Conservation (phyloP, 2,113 vertebrate genomes). For the Oncorhynchus tshawytscha region DNA sequence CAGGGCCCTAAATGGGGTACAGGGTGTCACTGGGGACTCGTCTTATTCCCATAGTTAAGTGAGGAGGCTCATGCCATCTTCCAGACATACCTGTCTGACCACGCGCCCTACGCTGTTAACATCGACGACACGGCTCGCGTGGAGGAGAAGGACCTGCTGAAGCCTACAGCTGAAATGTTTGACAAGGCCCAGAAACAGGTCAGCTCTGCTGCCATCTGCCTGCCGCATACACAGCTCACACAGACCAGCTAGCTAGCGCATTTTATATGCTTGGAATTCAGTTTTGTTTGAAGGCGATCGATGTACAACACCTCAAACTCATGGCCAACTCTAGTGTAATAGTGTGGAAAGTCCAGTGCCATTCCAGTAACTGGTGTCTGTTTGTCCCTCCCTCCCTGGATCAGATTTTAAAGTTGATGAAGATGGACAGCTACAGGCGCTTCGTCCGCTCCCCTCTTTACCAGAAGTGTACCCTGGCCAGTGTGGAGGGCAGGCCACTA, state of each 20-base stretch:
- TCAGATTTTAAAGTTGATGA: slow-evolving; percentile 99
- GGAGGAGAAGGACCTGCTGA: slow-evolving; percentile 82
- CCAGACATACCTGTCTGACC: slow-evolving; percentile 86
- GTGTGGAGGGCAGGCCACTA: slow-evolving; percentile 83
- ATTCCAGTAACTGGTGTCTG: background rate
- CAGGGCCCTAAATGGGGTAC: too few species aligned
- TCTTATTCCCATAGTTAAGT: slow-evolving; percentile 71
- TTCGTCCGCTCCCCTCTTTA: slow-evolving; percentile 94
- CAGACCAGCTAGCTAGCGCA: background rate
- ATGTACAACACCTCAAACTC: too few species aligned
- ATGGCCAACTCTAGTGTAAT: too few species aligned
- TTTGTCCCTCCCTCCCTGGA: background rate
- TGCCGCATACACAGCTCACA: background rate
- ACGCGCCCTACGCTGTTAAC: slow-evolving; percentile 85
- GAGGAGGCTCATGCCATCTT: slow-evolving; percentile 84
- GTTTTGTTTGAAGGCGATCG: too few species aligned
- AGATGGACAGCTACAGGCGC: slow-evolving; percentile 97
- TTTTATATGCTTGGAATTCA: background rate
- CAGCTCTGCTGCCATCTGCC: slow-evolving; percentile 3
- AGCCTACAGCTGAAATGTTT: slow-evolving; percentile 87
- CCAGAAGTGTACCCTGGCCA: slow-evolving; percentile 85
- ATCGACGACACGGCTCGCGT: slow-evolving; percentile 90
- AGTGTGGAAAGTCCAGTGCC: too few species aligned
- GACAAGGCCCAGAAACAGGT: slow-evolving; percentile 90
- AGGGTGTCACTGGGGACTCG: too few species aligned